A percentile compares a stretch with the other conserved stretches of the same genome.
phyloP scores from a whole-genome alignment of 2,113 vertebrate species.

The Chloebia gouldiae region DNA sequence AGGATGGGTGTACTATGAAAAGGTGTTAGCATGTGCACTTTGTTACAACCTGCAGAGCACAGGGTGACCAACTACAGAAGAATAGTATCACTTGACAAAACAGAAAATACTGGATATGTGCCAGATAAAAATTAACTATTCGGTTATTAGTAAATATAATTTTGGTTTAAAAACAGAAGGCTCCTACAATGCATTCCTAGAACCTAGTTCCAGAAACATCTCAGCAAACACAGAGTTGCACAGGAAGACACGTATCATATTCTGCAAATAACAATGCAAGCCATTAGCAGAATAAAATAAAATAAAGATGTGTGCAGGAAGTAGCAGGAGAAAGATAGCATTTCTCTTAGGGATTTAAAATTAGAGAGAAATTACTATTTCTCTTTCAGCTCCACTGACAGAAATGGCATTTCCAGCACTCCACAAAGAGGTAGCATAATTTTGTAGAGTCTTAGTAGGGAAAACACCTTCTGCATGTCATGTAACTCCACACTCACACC shows the following conservation, averaged over 20 bases:
- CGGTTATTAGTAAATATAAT: neutral
- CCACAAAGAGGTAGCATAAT: neutral
- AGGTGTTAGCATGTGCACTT: neutral
- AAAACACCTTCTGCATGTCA: neutral
- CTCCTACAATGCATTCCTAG: neutral
- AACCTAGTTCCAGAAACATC: neutral
- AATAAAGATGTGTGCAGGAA: neutral
- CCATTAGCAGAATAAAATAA: neutral
- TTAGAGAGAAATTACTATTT: neutral
- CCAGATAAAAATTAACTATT: neutral
- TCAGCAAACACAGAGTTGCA: neutral
- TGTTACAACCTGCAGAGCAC: neutral
- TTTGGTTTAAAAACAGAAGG: neutral
- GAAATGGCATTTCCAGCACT: neutral
- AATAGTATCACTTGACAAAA: neutral
- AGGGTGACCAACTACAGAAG: neutral
- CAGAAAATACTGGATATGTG: neutral
- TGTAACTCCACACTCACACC: neutral
- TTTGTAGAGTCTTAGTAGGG: neutral
- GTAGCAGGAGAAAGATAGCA: neutral
- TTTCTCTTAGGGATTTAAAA: neutral
- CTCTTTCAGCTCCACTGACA: neutral
- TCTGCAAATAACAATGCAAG: slow-evolving; percentile 1
- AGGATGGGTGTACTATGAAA: neutral
- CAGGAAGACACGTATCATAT: neutral